phyloP scores from a whole-genome alignment of 2,797 vertebrate species.

The Liparis tanakae region DNA sequence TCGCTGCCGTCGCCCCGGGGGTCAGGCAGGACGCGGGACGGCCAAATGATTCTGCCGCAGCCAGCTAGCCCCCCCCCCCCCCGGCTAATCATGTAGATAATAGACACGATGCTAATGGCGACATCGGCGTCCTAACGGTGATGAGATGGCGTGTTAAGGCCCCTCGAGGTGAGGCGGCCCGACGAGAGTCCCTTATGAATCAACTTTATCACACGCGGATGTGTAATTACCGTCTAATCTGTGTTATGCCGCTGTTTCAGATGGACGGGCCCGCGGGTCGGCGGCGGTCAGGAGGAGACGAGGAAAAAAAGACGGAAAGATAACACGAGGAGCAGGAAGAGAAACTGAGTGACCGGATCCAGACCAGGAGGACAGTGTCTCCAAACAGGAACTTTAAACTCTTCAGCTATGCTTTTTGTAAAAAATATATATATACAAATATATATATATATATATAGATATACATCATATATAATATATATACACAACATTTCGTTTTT shows the following conservation, averaged over 20 bases:
- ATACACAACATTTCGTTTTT: too few relatives aligned
- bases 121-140: conserved; percentile 47
- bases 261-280: conserved; percentile 37
- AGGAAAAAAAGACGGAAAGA: conserved; percentile 18
- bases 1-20: conserved; percentile 63
- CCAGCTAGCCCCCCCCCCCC: conserved; percentile 64
- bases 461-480: too few relatives aligned
- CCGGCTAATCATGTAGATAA: conserved; percentile 71
- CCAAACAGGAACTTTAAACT: background rate
- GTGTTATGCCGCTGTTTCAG: conserved; percentile 61
- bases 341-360: background rate
- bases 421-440: too few relatives aligned
- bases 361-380: background rate
- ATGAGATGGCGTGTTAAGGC: conserved; percentile 66
- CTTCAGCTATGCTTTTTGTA: background rate
- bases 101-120: conserved; percentile 67
- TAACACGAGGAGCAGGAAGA: conserved; percentile 16
- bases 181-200: conserved; percentile 65
- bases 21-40: conserved; percentile 67
- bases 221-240: conserved; percentile 73
- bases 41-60: conserved; percentile 68
- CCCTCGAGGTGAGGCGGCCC: conserved; percentile 60
- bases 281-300: conserved; percentile 3
- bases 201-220: conserved; percentile 70
- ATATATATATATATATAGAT: too few relatives aligned